Base-by-base conservation (phyloP, 2,797 vertebrate genomes). In the Crenichthys baileyi region DNA sequence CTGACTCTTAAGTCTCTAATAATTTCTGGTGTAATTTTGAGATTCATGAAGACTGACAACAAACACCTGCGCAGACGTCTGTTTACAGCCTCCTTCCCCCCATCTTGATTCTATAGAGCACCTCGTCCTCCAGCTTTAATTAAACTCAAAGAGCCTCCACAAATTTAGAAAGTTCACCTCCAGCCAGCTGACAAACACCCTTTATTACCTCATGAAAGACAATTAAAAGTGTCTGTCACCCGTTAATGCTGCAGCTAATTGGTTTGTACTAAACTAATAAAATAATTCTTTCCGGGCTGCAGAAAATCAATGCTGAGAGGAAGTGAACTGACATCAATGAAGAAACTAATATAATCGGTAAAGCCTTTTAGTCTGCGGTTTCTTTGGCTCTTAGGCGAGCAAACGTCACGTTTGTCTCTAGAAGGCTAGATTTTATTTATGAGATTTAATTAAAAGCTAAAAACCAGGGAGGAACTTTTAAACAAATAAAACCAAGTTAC, bases 191-290 rank as follows among this genome's bases (percentile, higher is more conserved):
- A 90, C 85, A 87, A 91, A 88, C 81, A 85, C 26, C 77, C 80
- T 84, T 87, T 75, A 84, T 68, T 73, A 63, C 81, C 81, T 83
- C 77, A 18, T 79, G 81, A 84, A 89, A 85, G 81, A 85, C 86
- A 79, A 85, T 89, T 88, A 91, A 87, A 88, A 79, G 81, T 51
- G 68, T 73, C 81, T 79, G 88, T 85, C 86, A 61, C 76, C 88
- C 80, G 6, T 82, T 44, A 73, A 87, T 29, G 63, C 84, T 31
- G 85, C 78, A 75, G 77, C 85, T 89, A 88, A 90, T 88, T 83
- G 83, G 73, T 85, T 88, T 82, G 83, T 79, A 77, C 84, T 31
- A 51, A 84, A 83, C 76, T 81, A 79, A 46, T 65, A 65, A 41
- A 65, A 41, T 2, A 65, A 41, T 65, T 65, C 18, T 41, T 65